These are phyloP conservation scores for Platypus cylindrus DNA, from an alignment of 2,888 invertebrate genomes.

Conservation along the genomic window DNA sequence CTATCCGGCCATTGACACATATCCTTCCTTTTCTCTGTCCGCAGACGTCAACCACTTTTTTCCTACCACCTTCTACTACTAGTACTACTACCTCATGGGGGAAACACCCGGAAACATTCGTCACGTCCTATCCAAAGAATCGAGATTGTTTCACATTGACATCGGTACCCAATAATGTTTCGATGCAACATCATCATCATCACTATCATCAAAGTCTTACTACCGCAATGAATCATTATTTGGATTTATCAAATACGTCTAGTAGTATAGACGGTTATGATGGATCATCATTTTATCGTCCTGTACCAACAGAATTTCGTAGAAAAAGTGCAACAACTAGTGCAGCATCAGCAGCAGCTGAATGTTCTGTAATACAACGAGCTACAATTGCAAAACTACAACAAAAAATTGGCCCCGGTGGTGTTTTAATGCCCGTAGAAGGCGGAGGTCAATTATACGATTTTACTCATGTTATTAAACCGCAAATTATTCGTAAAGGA, in stretches of 20 bases:
- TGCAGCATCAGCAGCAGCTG: conserved; percentile 24
- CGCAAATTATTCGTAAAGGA: conserved; percentile 36
- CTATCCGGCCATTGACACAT: conserved; percentile 25
- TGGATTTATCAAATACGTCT: too few relatives aligned
- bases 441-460: background rate
- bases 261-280: too few relatives aligned
- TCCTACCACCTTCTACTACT: conserved; percentile 15
- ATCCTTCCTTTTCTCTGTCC: conserved; percentile 58
- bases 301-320: conserved; percentile 20
- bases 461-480: conserved; percentile 7
- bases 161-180: too few relatives aligned
- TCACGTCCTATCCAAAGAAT: conserved; percentile 7
- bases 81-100: conserved; percentile 41
- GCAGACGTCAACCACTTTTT: conserved; percentile 36
- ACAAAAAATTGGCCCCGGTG: background rate
- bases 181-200: too few relatives aligned
- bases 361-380: conserved; percentile 32
- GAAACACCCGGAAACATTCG: conserved; percentile 32
- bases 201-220: too few relatives aligned
- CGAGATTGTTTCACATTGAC: conserved; percentile 18
- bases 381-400: background rate
- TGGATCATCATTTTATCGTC: too few relatives aligned
- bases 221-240: too few relatives aligned
- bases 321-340: conserved; percentile 7
- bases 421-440: background rate